Conservation (phyloP, 2,888 invertebrate species). For the Epistrophe eligans region DNA sequence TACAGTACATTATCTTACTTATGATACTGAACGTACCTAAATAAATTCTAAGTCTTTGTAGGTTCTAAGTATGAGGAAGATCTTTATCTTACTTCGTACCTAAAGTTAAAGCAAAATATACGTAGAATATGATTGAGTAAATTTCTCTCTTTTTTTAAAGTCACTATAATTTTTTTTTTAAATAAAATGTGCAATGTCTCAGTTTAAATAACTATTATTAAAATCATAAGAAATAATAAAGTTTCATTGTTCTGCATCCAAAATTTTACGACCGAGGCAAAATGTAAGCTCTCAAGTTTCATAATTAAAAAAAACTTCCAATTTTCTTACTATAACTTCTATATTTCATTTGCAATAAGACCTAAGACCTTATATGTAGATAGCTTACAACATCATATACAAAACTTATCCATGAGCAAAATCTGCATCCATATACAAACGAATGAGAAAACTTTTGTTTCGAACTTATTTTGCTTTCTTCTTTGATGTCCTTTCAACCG, state of each 20-base stretch:
- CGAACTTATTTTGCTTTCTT: constrained; percentile 37
- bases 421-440: constrained; percentile 49
- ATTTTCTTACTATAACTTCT: background rate
- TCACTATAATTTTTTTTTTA: too few species aligned
- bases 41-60: too few species aligned
- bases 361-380: too few species aligned
- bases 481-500: constrained; percentile 51
- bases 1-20: too few species aligned
- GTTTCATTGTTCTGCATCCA: background rate
- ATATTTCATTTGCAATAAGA: background rate
- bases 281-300: background rate
- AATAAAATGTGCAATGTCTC: too few species aligned
- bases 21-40: too few species aligned
- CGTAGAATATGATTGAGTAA: too few species aligned
- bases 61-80: too few species aligned
- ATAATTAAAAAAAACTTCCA: background rate
- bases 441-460: constrained; percentile 61
- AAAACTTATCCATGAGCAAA: constrained; percentile 35
- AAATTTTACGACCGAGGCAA: background rate
- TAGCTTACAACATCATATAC: background rate
- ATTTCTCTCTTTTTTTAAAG: too few species aligned
- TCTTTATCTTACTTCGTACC: too few species aligned
- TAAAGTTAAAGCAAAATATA: too few species aligned
- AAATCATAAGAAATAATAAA: background rate
- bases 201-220: too few species aligned